These are phyloP conservation scores for Garra rufa DNA, from an alignment of 2,113 vertebrate genomes.

Conservation along the genomic window DNA sequence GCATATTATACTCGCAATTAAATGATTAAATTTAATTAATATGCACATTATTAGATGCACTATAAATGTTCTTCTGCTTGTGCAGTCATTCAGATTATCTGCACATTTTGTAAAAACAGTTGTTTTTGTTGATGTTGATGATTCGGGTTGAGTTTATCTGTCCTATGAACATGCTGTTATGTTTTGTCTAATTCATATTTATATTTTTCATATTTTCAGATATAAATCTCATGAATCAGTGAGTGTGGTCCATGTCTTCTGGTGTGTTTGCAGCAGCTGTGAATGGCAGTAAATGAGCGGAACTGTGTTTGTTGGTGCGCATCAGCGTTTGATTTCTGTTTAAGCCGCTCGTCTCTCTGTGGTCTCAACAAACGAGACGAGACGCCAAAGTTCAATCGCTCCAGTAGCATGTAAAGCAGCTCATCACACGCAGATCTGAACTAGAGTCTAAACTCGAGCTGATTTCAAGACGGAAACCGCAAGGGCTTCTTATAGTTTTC, in stretches of 20 bases:
- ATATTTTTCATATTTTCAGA: neutral
- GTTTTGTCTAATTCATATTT: neutral
- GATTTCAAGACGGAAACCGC: constrained; percentile 1
- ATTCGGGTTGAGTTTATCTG: no score
- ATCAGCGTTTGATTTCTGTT: neutral
- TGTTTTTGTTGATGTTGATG: no score
- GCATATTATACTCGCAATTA: no score
- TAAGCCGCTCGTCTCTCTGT: neutral
- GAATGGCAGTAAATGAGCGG: neutral
- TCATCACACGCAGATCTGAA: neutral
- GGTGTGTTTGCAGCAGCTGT: neutral
- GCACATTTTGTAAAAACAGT: no score
- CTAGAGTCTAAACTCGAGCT: neutral
- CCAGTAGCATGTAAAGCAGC: neutral
- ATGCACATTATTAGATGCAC: neutral
- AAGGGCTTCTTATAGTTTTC: neutral
- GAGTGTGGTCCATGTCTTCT: neutral
- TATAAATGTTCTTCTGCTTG: neutral
- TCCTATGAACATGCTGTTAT: neutral
- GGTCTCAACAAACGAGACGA: neutral
- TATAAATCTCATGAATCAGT: neutral
- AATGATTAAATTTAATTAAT: no score
- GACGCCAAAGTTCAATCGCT: neutral
- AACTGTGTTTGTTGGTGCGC: neutral
- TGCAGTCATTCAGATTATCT: neutral